Evolutionary conservation across 2,888 invertebrate species (phyloP), one percentile per base, ranked within the genome.

Genomic region (Craniophora ligustri): DNA sequence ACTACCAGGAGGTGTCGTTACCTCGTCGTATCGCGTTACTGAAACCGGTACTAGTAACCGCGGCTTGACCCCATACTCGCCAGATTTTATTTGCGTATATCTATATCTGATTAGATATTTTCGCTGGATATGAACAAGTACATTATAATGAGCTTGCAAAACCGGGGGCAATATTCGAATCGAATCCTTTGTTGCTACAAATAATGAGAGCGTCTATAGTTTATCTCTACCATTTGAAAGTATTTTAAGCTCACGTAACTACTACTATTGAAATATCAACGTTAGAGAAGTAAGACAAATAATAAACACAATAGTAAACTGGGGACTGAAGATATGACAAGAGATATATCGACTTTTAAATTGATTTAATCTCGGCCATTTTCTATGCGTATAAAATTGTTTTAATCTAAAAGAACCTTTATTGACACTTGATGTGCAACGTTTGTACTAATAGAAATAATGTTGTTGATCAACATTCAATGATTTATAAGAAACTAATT

Each of bases 11-110:
- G 30, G 72, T 76, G 64, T 68, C 59, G 67, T 63, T 67, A 60
- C 55, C 28, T 48, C 34, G 44, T 40, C 41, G 50, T 71, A 68
- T 72, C 67, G 46, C 21, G 67, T 72, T 69, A 67, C 69, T 55
- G 38, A 61, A 75, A 82, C 82, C 75, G 75, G 77, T 81, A 76
- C 54, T 55, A 41, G 36, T 44, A 67, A 72, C 75, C 76, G 64
- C 72, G 64, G 53, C 51, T 49, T 68, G 67, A 64, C 72, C 72
- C 65, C 61, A 35, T 54, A 57, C 56, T 65, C 57, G 36, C 62
- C 46, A 54, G 63, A 56, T 68, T 63, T 57, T 51, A 55, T 67
- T 64, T 72, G 59, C 70, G 67, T 63, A 66, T 67, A 51, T 53
- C 32, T 54, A 48, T 63, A 54, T 47, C 41, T 46, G 42, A 47